Base-by-base conservation (phyloP, 2,888 invertebrate genomes). In the Piscicola geometra region DNA sequence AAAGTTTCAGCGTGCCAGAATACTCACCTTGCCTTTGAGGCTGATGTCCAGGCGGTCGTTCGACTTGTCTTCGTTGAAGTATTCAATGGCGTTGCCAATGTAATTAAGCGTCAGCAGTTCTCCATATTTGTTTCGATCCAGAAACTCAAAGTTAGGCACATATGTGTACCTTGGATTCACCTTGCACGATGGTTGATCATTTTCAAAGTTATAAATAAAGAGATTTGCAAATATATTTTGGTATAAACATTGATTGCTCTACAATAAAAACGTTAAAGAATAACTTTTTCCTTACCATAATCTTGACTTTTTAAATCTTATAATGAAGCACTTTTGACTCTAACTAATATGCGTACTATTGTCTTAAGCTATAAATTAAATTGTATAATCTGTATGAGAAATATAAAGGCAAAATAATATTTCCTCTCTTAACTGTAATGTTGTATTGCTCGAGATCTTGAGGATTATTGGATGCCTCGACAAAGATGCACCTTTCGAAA, bases 51-150 rank as follows among this genome's bases (percentile, higher is more conserved):
- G 32, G 25, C 33, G 47, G 28, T 71, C 71, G 25, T 28, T 25
- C 2, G 71, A 41, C 28, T 25, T 28, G 41, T 71, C 50, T 9
- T 73, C 73, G 41, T 73, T 73, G 33, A 73, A 60, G 64, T 35
- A 64, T 28, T 73, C 73, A n/a, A 73, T 64, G 32, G 73, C 73
- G 35, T 73, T 73, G 1, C 64, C 64, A 3, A 73, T 60, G 30
- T 32, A 12, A 30, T 35, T 73, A 18, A 73, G 33, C 18, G 64
- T 36, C 21, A 25, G 30, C 15, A 73, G n/a, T 21, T 25, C 56
- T 28, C 33, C 18, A n/a, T 67, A 9, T n/a, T 28, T 32, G 33
- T 33, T 15, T 67, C 33, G 12, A 32, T 32, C 28, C 33, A 67
- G 32, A n/a, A 9, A 67, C 67, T 32, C 35, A 28, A 67, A 67